Conservation (phyloP, 2,797 vertebrate species). For the Chelidonichthys spinosus region DNA sequence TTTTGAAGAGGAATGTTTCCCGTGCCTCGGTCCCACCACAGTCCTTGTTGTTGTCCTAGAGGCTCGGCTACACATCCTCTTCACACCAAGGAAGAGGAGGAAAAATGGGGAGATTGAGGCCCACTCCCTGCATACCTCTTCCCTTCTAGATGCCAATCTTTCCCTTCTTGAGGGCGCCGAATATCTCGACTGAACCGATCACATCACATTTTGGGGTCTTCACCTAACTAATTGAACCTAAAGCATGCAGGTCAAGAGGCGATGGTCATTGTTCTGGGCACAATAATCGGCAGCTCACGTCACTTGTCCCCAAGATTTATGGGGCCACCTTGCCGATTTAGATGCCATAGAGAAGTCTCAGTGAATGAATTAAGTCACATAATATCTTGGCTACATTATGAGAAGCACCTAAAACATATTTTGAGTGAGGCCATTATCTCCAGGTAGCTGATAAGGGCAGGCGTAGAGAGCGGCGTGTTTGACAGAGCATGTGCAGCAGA, state of each 20-base stretch:
- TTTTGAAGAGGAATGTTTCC: constrained; percentile 88
- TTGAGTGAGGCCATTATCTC: constrained; percentile 10
- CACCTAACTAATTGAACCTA: not conserved
- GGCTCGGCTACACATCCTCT: constrained; percentile 67
- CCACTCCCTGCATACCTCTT: constrained; percentile 88
- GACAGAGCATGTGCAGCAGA: constrained; percentile 6
- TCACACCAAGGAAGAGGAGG: constrained; percentile 69
- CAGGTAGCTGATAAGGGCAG: not conserved
- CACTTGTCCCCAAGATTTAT: constrained; percentile 7
- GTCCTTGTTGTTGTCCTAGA: constrained; percentile 87
- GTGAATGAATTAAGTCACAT: constrained; percentile 23
- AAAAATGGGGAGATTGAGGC: constrained; percentile 75
- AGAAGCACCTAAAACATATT: not conserved
- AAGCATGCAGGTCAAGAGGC: not conserved
- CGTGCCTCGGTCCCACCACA: constrained; percentile 87
- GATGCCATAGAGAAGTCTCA: constrained; percentile 10
- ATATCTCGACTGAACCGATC: constrained; percentile 22
- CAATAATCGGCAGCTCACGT: constrained; percentile 7
- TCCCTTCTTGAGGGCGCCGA: constrained; percentile 16
- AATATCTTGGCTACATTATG: constrained; percentile 3
- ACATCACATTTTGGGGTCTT: not conserved
- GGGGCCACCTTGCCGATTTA: not conserved
- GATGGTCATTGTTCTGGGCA: constrained; percentile 12
- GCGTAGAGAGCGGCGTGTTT: not conserved
- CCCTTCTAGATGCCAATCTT: constrained; percentile 62